Evolutionary conservation across 2,797 vertebrate species (phyloP), one percentile per base, ranked within the genome.

Genomic region (Calcarius lapponicus): DNA sequence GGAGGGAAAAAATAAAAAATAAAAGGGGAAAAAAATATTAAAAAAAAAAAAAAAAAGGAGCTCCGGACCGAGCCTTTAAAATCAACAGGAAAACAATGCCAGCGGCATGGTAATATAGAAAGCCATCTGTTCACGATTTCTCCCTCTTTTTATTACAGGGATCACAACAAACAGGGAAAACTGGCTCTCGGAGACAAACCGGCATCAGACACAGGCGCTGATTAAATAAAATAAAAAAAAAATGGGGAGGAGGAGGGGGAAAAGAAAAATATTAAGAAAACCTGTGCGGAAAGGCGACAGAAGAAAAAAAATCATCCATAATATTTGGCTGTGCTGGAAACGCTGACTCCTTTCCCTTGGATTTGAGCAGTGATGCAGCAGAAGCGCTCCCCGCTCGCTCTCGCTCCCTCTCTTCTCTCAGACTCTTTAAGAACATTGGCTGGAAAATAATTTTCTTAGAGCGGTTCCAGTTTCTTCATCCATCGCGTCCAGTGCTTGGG

Each of bases 261-360:
- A 69, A 79, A 86, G 28, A 93, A 96, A 80, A 95, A 92, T 94
- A 82, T 95, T 93, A 95, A 86, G 74, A 96, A 95, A 96, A 95
- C 95, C 94, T 94, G 92, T 82, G 45, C 4, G 4, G 72, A 91
- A 92, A 91, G 87, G 70, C 76, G 91, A 29, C 86, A 56, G 90
- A 80, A 94, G 80, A 62, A 82, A 88, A 90, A 91, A 93, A 96
- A 88, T 53, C 93, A 98, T 98, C 98, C 98, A 95, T 93, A 86
- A 88, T 96, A 95, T 90, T 96, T 70, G 95, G 88, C 96, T 80
- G 90, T 85, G 92, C 95, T 92, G 96, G 95, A 95, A 94, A 93
- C 86, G 97, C 97, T 95, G 94, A 92, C 92, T 96, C 96, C 96
- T 95, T 97, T 96, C 96, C 96, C 96, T 86, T 83, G 96, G 86